Percentiles rank a stretch among this genome's conserved stretches.
Evolutionary conservation across 2,888 invertebrate genomes (phyloP).

Genomic region (Melanotus villosus): DNA sequence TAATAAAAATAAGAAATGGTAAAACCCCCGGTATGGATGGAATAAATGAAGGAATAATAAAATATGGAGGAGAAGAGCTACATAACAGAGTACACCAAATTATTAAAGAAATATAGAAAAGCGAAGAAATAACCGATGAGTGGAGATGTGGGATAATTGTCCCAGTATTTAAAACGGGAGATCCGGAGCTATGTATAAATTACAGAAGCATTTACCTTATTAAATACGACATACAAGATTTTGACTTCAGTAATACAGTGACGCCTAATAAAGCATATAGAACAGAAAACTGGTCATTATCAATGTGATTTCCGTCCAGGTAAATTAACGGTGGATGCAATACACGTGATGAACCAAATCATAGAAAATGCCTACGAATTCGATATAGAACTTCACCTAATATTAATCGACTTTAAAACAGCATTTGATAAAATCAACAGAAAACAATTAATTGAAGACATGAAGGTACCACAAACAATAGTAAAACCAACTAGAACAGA

Average conservation of each 20-base stretch:
- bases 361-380: slow-evolving; percentile 15
- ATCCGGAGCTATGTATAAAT: not conserved
- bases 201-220: slow-evolving; percentile 1
- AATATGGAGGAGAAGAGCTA: slow-evolving; percentile 6
- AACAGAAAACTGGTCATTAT: slow-evolving; percentile 14
- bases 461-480: not conserved
- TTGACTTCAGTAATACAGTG: not conserved
- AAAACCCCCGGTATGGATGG: not conserved
- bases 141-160: not conserved
- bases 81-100: not conserved
- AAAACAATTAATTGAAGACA: not conserved
- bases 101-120: not conserved
- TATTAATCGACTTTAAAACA: slow-evolving; percentile 1
- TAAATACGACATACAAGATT: not conserved
- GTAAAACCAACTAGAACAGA: not conserved
- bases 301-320: slow-evolving; percentile 19
- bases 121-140: not conserved
- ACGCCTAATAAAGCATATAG: slow-evolving; percentile 2
- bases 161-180: too few species aligned
- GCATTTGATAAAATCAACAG: slow-evolving; percentile 7
- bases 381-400: not conserved
- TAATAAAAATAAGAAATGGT: slow-evolving; percentile 6
- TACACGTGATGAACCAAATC: slow-evolving; percentile 27
- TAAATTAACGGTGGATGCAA: slow-evolving; percentile 9
- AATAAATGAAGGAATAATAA: slow-evolving; percentile 3